A percentile compares a stretch with the other conserved stretches of the same genome.
Evolutionary conservation across 1,140 invertebrate species (phyloP).

Genomic region (Sinonovacula constricta): DNA sequence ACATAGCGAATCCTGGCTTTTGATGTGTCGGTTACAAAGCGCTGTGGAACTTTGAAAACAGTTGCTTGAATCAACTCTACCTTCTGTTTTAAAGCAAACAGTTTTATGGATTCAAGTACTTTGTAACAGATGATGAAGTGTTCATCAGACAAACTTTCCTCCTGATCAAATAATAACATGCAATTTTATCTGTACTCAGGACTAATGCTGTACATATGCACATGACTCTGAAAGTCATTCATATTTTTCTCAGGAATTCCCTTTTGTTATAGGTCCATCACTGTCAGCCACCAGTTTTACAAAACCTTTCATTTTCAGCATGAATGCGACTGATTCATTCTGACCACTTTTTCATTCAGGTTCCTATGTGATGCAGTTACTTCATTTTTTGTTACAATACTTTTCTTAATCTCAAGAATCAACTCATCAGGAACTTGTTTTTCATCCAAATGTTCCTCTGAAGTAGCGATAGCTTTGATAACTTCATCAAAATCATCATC

Average conservation of each 20-base stretch:
- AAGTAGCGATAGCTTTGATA: not conserved
- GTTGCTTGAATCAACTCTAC: not conserved
- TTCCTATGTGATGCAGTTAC: not conserved
- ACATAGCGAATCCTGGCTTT: constrained; percentile 27
- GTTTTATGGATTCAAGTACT: not conserved
- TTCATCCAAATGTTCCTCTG: not conserved
- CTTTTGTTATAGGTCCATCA: not conserved
- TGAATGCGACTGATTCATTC: not conserved
- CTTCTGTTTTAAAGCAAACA: constrained; percentile 3
- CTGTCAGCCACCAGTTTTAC: not conserved
- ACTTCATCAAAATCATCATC: constrained; percentile 26
- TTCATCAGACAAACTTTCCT: constrained; percentile 2
- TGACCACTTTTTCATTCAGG: constrained; percentile 3
- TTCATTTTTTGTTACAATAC: not conserved
- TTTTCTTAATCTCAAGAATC: not conserved
- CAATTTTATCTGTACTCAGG: constrained; percentile 9
- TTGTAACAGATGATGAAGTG: constrained; percentile 24
- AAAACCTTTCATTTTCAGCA: constrained; percentile 17
- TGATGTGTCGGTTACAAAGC: constrained; percentile 13
- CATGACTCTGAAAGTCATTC: not conserved
- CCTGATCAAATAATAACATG: constrained; percentile 5
- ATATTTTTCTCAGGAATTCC: not conserved
- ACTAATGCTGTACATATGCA: constrained; percentile 2
- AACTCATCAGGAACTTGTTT: constrained; percentile 7
- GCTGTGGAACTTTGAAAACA: not conserved